Evolutionary conservation across 2,888 invertebrate genomes (phyloP), one percentile per base, ranked within the genome.

Genomic region (Chymomyza procnemis): DNA sequence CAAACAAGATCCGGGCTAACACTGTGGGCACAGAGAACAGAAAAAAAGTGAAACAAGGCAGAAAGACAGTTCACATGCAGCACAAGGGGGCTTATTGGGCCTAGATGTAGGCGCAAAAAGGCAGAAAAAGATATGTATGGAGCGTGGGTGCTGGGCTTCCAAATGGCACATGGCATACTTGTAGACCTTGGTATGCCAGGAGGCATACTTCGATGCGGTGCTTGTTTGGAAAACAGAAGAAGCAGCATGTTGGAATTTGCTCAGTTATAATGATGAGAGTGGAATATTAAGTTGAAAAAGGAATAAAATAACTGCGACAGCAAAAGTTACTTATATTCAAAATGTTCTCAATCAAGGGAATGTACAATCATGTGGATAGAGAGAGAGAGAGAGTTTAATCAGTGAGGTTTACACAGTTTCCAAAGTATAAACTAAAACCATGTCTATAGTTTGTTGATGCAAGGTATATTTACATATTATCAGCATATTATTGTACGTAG

Each of bases 1-100:
- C 78, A 80, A 75, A 71, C 81, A 82, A 82, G 79, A 70, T 75
- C 64, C 64, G 71, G 61, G 61, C 66, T 65, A 59, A 73, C 64
- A 66, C 66, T 57, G 62, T 64, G 30, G 26, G 26, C 26, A 26
- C 26, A 26, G n/a, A 62, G 54, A 59, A 65, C 41, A 56, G 21
- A 50, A 26, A 41, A 55, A 50, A 14, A 30, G 18, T 47, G 21
- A 41, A 55, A 50, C 8, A 30, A 52, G 66, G 56, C 14, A 64
- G 12, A 69, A 73, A 75, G 63, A 71, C 68, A 69, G 61, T 60
- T 66, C 66, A 19, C 18, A 54, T 63, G 50, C 67, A 76, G 73
- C 73, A 75, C 46, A 61, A 68, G 69, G 67, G 65, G 60, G 69
- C 60, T 81, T 67, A 76, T 79, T 34, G 26, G 22, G 12, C 54